phyloP scores from a whole-genome alignment of 2,113 vertebrate species.

The Lepisosteus oculatus region DNA sequence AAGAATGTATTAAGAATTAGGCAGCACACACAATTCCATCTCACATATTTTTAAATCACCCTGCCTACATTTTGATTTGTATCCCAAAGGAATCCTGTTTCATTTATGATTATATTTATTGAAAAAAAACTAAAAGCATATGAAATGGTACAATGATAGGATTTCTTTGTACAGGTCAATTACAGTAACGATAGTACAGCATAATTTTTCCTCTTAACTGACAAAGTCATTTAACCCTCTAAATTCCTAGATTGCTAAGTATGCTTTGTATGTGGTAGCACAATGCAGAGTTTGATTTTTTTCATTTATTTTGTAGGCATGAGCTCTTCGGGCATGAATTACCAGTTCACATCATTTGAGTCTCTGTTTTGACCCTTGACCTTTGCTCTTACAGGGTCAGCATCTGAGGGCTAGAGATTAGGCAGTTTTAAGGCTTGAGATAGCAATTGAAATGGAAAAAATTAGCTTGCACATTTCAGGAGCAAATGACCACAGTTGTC shows the following conservation, averaged over 20 bases:
- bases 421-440: constrained; percentile 76
- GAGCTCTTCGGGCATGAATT: constrained; percentile 80
- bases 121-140: too few species aligned
- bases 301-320: constrained; percentile 61
- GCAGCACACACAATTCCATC: too few species aligned
- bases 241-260: background rate
- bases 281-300: background rate
- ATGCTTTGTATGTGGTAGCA: background rate
- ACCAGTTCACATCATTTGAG: constrained; percentile 77
- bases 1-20: too few species aligned
- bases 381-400: constrained; percentile 76
- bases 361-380: constrained; percentile 75
- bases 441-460: constrained; percentile 60
- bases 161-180: too few species aligned
- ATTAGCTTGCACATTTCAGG: constrained; percentile 78
- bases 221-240: background rate
- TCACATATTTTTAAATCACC: too few species aligned
- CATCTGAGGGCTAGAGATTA: constrained; percentile 80
- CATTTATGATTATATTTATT: too few species aligned
- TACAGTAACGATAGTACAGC: too few species aligned
- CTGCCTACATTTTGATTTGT: too few species aligned
- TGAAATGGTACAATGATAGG: too few species aligned
- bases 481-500: constrained; percentile 77
- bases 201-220: too few species aligned
- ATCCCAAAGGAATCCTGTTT: too few species aligned